Conservation (phyloP, 2,113 vertebrate genomes). For the Formicarius rufipectus region DNA sequence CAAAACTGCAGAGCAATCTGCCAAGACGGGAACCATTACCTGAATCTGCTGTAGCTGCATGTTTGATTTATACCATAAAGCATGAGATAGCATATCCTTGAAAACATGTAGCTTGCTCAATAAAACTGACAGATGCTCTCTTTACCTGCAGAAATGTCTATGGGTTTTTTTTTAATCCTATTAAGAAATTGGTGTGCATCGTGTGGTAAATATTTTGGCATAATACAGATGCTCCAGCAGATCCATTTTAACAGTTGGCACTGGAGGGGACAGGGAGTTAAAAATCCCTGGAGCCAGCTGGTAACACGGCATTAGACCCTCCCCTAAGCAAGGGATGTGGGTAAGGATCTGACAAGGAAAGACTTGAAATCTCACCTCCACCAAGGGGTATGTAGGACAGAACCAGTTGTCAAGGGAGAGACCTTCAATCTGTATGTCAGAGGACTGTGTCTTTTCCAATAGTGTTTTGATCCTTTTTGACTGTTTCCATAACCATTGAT, state of each 20-base stretch:
- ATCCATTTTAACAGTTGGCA: not conserved
- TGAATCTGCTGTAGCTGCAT: not conserved
- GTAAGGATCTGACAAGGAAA: fast-evolving
- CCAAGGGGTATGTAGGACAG: fast-evolving
- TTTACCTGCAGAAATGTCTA: not conserved
- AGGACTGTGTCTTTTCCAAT: not conserved
- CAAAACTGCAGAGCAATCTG: not conserved
- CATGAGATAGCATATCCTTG: not conserved
- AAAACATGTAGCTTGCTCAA: not conserved
- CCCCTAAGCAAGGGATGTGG: not conserved
- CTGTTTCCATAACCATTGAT: not conserved
- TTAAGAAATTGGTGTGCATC: not conserved
- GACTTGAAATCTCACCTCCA: not conserved
- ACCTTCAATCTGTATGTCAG: not conserved
- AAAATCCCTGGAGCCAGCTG: not conserved
- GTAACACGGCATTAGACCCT: fast-evolving
- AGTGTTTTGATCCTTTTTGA: fast-evolving
- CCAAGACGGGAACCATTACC: not conserved
- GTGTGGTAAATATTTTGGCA: not conserved
- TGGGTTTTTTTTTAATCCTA: not conserved
- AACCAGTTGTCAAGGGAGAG: not conserved
- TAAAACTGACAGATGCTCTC: not conserved
- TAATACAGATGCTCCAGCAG: not conserved
- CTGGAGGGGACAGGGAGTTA: not conserved
- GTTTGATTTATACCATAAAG: not conserved